Evolutionary conservation across 2,888 invertebrate genomes (phyloP).

Genomic region (Phyto melanocephala): DNA sequence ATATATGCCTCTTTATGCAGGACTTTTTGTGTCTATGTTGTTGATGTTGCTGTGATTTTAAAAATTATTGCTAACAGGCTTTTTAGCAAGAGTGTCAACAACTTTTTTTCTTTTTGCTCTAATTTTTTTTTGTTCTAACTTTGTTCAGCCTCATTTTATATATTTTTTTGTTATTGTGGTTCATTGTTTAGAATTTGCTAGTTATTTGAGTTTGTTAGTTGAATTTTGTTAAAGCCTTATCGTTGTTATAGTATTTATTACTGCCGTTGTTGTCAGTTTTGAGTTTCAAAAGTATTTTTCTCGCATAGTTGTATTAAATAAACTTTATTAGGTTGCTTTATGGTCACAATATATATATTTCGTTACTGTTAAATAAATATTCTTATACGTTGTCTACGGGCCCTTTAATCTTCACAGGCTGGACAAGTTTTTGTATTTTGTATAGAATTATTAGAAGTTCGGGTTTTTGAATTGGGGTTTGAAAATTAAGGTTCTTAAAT

Average conservation of each 20-base stretch:
- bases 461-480: too few species aligned
- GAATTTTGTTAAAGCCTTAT: slow-evolving; percentile 10
- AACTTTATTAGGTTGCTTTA: slow-evolving; percentile 74
- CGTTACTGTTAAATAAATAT: background rate
- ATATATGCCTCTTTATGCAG: background rate
- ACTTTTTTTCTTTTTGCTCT: slow-evolving; percentile 10
- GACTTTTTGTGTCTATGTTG: background rate
- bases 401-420: slow-evolving; percentile 1
- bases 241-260: background rate
- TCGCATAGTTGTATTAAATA: slow-evolving; percentile 59
- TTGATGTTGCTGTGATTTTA: slow-evolving; percentile 37
- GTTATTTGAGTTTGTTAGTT: slow-evolving; percentile 22
- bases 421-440: too few species aligned
- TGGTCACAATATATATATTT: slow-evolving; percentile 67
- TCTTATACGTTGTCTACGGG: background rate
- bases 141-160: background rate
- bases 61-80: slow-evolving; percentile 62
- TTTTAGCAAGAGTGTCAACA: slow-evolving; percentile 59
- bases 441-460: too few species aligned
- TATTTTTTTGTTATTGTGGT: slow-evolving; percentile 34
- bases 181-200: slow-evolving; percentile 54
- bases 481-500: too few species aligned
- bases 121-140: slow-evolving; percentile 8
- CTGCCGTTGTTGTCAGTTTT: slow-evolving; percentile 41
- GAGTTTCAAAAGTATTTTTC: slow-evolving; percentile 55